phyloP scores from a whole-genome alignment of 2,797 vertebrate species.

The Pangasius djambal region DNA sequence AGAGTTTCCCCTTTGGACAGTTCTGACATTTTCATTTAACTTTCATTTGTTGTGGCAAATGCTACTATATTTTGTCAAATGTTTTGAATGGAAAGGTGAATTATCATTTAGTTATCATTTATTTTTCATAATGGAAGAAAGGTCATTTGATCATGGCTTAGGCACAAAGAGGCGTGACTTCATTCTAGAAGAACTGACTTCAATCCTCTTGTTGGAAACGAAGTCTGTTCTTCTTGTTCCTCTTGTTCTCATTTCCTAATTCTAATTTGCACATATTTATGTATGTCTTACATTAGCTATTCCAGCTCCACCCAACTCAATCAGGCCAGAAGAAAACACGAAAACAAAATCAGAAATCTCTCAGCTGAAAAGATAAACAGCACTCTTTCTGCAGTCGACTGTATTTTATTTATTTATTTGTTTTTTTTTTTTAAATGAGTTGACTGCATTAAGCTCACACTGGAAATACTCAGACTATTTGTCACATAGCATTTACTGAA shows the following conservation, averaged over 20 bases:
- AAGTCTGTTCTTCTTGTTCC: not conserved
- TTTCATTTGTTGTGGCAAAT: no score
- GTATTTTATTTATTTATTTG: not conserved
- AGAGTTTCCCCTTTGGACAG: no score
- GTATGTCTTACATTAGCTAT: not conserved
- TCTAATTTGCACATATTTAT: not conserved
- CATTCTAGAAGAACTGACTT: not conserved
- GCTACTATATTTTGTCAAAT: not conserved
- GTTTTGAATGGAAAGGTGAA: not conserved
- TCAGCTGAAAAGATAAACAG: not conserved
- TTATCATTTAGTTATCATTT: not conserved
- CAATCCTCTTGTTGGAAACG: no score
- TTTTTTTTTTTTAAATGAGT: not conserved
- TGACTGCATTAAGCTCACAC: constrained; percentile 24
- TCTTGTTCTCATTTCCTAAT: not conserved
- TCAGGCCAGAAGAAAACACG: not conserved
- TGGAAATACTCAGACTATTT: constrained; percentile 35
- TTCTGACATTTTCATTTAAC: no score
- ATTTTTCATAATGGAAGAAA: not conserved
- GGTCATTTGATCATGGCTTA: not conserved
- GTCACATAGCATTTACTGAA: constrained; percentile 47
- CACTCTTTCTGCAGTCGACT: not conserved
- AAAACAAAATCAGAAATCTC: not conserved
- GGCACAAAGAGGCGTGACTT: not conserved
- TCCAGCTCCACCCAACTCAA: not conserved